phyloP scores from a whole-genome alignment of 2,797 vertebrate species.

The Bufotes viridis region DNA sequence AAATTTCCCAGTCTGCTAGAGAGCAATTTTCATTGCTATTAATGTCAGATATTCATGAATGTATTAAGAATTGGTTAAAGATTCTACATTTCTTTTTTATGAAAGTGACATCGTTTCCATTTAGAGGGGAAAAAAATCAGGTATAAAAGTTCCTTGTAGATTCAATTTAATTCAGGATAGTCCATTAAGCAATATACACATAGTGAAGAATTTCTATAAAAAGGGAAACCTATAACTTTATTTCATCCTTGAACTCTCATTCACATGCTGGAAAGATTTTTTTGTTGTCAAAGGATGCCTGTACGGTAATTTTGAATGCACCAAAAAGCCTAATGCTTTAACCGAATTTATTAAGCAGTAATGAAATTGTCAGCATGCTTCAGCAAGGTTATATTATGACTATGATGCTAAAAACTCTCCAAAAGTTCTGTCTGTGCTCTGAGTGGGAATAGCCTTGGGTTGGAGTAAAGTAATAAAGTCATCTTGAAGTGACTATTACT shows the following conservation, averaged over 20 bases:
- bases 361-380: slow-evolving; percentile 38
- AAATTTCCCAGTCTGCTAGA: slow-evolving; percentile 45
- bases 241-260: slow-evolving; percentile 58
- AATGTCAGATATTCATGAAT: slow-evolving; percentile 57
- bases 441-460: neutral
- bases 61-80: slow-evolving; percentile 58
- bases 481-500: too few species aligned
- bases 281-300: slow-evolving; percentile 38
- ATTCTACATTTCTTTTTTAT: slow-evolving; percentile 60
- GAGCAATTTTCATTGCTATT: slow-evolving; percentile 58
- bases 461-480: neutral
- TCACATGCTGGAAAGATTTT: slow-evolving; percentile 44
- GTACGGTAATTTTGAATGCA: slow-evolving; percentile 5
- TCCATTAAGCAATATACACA: slow-evolving; percentile 57
- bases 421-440: neutral
- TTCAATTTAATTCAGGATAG: slow-evolving; percentile 59
- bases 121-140: slow-evolving; percentile 44
- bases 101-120: slow-evolving; percentile 56
- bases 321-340: slow-evolving; percentile 28
- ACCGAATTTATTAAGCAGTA: slow-evolving; percentile 20
- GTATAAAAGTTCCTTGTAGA: slow-evolving; percentile 42
- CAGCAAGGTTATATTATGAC: slow-evolving; percentile 34
- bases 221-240: slow-evolving; percentile 44
- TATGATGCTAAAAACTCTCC: neutral
- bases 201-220: slow-evolving; percentile 37